Conservation (phyloP, 2,888 invertebrate species). For the Leptopilina myrica region DNA sequence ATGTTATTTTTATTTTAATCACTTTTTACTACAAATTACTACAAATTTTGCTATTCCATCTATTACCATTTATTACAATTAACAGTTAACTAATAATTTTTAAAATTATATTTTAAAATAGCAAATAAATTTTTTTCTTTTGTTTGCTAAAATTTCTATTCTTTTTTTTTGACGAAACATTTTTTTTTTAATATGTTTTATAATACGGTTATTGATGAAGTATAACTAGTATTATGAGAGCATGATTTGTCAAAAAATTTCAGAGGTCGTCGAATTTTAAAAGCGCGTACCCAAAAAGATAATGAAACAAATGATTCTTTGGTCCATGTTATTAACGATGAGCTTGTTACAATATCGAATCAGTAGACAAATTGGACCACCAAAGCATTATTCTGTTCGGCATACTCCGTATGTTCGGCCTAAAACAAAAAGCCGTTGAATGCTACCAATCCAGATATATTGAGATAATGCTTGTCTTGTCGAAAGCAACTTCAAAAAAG, state of each 20-base stretch:
- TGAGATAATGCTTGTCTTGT: slow-evolving; percentile 60
- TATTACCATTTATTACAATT: too few species aligned
- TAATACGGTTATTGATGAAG: slow-evolving; percentile 1
- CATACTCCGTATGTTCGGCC: slow-evolving; percentile 61
- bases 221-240: slow-evolving; percentile 2
- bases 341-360: slow-evolving; percentile 75
- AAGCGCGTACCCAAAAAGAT: slow-evolving; percentile 52
- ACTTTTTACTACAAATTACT: too few species aligned
- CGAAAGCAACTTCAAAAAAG: slow-evolving; percentile 41
- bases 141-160: too few species aligned
- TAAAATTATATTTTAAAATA: too few species aligned
- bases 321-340: slow-evolving; percentile 72
- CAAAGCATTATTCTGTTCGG: slow-evolving; percentile 67
- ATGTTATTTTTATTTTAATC: too few species aligned
- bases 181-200: background rate
- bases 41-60: too few species aligned
- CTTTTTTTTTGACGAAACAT: too few species aligned
- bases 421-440: slow-evolving; percentile 62
- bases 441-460: slow-evolving; percentile 65
- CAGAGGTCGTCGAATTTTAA: slow-evolving; percentile 15
- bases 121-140: too few species aligned
- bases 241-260: slow-evolving; percentile 38
- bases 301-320: slow-evolving; percentile 58
- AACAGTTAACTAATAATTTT: too few species aligned
- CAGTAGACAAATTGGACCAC: slow-evolving; percentile 76